Evolutionary conservation across 92 coral and sea anemone species (phyloP).

Genomic region (Siderastrea radians): DNA sequence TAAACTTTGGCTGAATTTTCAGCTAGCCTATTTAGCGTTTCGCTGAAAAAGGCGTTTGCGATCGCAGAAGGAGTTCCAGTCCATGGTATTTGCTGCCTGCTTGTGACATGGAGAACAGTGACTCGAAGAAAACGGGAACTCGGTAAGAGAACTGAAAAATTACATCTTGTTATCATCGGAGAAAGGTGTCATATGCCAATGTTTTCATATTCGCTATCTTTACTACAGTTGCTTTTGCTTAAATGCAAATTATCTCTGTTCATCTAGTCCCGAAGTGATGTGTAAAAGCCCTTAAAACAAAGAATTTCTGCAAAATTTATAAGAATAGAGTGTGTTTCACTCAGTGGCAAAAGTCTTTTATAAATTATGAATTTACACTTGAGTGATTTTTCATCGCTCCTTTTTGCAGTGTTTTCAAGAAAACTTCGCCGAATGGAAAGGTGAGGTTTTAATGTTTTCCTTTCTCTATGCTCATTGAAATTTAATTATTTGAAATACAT

Average conservation of each 20-base stretch:
- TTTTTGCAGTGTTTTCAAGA: slow-evolving; percentile 93
- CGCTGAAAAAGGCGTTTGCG: slow-evolving; percentile 17
- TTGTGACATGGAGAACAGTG: slow-evolving; percentile 64
- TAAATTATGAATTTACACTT: slow-evolving; percentile 13
- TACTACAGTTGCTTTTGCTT: neutral
- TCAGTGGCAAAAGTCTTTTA: neutral
- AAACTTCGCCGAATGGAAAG: slow-evolving; percentile 98
- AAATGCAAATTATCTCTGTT: neutral
- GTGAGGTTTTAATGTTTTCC: slow-evolving; percentile 45
- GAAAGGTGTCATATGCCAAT: neutral
- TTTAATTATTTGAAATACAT: neutral
- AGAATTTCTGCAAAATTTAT: neutral
- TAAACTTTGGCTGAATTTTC: neutral
- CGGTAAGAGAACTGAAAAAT: slow-evolving; percentile 64
- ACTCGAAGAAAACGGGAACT: slow-evolving; percentile 84
- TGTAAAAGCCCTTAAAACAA: neutral
- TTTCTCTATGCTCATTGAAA: neutral
- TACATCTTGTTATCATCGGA: neutral
- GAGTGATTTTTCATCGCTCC: slow-evolving; percentile 12
- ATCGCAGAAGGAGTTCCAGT: neutral
- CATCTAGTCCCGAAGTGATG: neutral
- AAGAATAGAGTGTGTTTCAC: neutral
- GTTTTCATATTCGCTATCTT: neutral
- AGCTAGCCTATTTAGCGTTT: slow-evolving; percentile 1
- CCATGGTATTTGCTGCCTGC: slow-evolving; percentile 29